Percentiles rank a stretch among this genome's conserved stretches.
These are phyloP conservation scores for Chelidonichthys spinosus DNA, from an alignment of 2,797 vertebrate genomes.

Conservation along the genomic window DNA sequence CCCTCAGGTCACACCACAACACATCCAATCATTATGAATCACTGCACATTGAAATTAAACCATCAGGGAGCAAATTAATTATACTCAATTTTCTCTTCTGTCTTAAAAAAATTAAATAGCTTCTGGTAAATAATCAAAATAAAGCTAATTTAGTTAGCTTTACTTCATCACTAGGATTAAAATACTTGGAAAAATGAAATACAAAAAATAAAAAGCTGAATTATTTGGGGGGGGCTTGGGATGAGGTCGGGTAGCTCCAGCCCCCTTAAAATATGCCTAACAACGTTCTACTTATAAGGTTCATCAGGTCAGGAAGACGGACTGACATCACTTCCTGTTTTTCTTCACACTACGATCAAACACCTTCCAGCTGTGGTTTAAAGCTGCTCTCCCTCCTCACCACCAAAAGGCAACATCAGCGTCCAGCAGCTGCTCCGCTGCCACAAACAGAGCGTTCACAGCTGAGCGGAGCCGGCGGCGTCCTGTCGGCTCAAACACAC, in stretches of 20 bases:
- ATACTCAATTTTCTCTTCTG: background rate
- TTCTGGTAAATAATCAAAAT: conserved; percentile 42
- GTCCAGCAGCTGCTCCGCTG: conserved; percentile 34
- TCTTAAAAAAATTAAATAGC: conserved; percentile 29
- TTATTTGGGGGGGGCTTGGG: no score
- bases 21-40: conserved; percentile 13
- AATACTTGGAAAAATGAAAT: no score
- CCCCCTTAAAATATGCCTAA: no score
- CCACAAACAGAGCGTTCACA: conserved; percentile 15
- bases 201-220: no score
- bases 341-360: conserved; percentile 28
- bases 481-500: conserved; percentile 39
- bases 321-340: conserved; percentile 20
- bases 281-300: no score
- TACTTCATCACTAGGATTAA: no score
- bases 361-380: conserved; percentile 26
- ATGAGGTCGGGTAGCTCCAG: no score
- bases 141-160: conserved; percentile 47
- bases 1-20: conserved; percentile 5
- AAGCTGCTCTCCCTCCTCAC: conserved; percentile 27
- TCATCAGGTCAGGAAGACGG: no score
- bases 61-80: background rate
- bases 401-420: conserved; percentile 26
- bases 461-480: conserved; percentile 16
- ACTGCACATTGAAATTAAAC: background rate